phyloP scores from a whole-genome alignment of 2,888 invertebrate genomes.

The Pseudococcus viburni region DNA sequence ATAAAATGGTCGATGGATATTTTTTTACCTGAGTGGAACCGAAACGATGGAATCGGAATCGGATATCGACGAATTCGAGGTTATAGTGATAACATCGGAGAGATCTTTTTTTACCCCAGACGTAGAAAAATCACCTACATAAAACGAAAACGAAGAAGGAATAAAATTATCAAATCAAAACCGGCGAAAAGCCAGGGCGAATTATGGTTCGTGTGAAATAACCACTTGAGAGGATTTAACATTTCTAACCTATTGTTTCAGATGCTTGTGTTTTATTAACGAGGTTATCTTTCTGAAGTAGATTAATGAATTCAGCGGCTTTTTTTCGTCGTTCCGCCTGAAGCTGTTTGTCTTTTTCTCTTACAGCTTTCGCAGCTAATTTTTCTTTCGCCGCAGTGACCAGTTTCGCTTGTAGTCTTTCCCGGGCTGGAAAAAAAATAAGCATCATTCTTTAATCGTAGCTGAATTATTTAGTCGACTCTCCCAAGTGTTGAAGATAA shows the following conservation, averaged over 20 bases:
- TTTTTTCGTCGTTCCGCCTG: slow-evolving; percentile 68
- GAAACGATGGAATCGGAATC: slow-evolving; percentile 60
- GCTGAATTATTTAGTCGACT: slow-evolving; percentile 28
- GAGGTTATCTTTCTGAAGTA: slow-evolving; percentile 65
- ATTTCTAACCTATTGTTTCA: slow-evolving; percentile 40
- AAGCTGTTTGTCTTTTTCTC: slow-evolving; percentile 67
- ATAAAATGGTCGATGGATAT: neutral
- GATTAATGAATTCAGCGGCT: slow-evolving; percentile 67
- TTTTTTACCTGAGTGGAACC: slow-evolving; percentile 48
- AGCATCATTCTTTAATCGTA: slow-evolving; percentile 26
- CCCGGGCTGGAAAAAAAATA: slow-evolving; percentile 66
- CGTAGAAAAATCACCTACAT: neutral
- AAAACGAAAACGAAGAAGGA: neutral
- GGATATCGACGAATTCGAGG: slow-evolving; percentile 50
- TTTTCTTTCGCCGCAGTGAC: slow-evolving; percentile 68
- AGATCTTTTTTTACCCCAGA: slow-evolving; percentile 25
- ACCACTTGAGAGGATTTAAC: slow-evolving; percentile 16
- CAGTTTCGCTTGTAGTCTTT: slow-evolving; percentile 67
- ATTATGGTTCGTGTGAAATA: slow-evolving; percentile 39
- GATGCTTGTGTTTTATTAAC: slow-evolving; percentile 55
- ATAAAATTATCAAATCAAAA: slow-evolving; percentile 41
- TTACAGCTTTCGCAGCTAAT: slow-evolving; percentile 66
- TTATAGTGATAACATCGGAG: slow-evolving; percentile 57
- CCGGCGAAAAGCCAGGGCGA: slow-evolving; percentile 21
- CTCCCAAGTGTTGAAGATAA: neutral